phyloP scores from a whole-genome alignment of 2,113 vertebrate species.

The Microtus montanus region DNA sequence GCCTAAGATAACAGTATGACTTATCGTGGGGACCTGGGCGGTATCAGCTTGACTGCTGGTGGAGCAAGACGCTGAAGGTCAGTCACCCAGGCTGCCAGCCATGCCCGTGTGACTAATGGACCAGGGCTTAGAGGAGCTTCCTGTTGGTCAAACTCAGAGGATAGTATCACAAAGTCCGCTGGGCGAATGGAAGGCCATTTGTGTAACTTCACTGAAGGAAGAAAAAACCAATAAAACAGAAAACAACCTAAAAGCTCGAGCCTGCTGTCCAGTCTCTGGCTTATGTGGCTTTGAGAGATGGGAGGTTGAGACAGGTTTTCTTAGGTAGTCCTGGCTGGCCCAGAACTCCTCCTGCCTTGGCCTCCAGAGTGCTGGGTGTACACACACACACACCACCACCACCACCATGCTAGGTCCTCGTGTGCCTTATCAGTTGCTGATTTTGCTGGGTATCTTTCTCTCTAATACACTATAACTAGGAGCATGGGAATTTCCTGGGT shows the following conservation, averaged over 20 bases:
- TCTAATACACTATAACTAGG: background rate
- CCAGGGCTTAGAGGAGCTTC: background rate
- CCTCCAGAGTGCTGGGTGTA: background rate
- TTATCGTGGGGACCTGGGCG: background rate
- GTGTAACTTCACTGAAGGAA: background rate
- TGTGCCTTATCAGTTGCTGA: background rate
- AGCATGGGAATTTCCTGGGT: background rate
- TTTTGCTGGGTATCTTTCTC: background rate
- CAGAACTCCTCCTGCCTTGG: background rate
- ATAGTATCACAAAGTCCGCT: background rate
- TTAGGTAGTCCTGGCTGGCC: background rate
- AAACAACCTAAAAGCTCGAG: background rate
- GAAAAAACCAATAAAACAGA: background rate
- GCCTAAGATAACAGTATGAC: background rate
- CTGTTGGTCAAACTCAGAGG: background rate
- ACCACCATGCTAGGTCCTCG: background rate
- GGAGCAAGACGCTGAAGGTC: background rate
- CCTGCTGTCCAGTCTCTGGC: background rate
- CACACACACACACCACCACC: no score
- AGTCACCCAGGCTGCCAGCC: background rate
- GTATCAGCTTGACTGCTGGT: background rate
- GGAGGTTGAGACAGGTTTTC: background rate
- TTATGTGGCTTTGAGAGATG: background rate
- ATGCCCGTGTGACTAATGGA: background rate
- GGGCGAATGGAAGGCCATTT: background rate